Evolutionary conservation across 2,797 vertebrate species (phyloP).

Genomic region (Sphaeramia orbicularis): DNA sequence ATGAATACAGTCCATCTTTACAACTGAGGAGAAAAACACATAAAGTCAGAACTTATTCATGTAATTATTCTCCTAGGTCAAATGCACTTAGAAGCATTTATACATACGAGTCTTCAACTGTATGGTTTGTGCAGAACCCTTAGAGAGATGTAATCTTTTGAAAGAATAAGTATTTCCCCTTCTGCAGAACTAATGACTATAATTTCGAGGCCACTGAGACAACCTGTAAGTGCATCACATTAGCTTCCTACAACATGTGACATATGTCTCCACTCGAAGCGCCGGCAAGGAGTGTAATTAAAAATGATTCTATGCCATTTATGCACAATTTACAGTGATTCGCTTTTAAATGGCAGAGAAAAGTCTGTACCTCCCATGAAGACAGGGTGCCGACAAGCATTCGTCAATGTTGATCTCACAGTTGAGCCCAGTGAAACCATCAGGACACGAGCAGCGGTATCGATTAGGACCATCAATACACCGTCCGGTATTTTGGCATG

Average conservation of each 20-base stretch:
- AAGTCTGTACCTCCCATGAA: conserved; percentile 86
- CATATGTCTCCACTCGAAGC: conserved; percentile 78
- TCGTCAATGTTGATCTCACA: conserved; percentile 87
- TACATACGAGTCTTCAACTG: background rate
- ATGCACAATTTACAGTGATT: conserved; percentile 67
- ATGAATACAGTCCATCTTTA: conserved; percentile 80
- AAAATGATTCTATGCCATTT: conserved; percentile 72
- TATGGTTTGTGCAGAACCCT: conserved; percentile 15
- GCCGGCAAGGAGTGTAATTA: conserved; percentile 75
- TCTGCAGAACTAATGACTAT: conserved; percentile 78
- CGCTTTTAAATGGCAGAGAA: conserved; percentile 63
- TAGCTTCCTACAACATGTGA: conserved; percentile 76
- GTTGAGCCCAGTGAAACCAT: conserved; percentile 82
- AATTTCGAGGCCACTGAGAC: conserved; percentile 78
- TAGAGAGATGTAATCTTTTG: conserved; percentile 17
- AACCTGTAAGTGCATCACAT: conserved; percentile 75
- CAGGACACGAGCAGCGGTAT: conserved; percentile 84
- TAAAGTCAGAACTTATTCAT: conserved; percentile 19
- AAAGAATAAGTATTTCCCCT: conserved; percentile 58
- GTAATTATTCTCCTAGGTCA: background rate
- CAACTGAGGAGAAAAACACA: conserved; percentile 84
- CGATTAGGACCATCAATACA: conserved; percentile 82
- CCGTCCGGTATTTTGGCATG: conserved; percentile 85
- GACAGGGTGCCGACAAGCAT: conserved; percentile 87
- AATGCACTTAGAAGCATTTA: conserved; percentile 21